phyloP scores from a whole-genome alignment of 2,113 vertebrate genomes.

The Ochotona princeps region DNA sequence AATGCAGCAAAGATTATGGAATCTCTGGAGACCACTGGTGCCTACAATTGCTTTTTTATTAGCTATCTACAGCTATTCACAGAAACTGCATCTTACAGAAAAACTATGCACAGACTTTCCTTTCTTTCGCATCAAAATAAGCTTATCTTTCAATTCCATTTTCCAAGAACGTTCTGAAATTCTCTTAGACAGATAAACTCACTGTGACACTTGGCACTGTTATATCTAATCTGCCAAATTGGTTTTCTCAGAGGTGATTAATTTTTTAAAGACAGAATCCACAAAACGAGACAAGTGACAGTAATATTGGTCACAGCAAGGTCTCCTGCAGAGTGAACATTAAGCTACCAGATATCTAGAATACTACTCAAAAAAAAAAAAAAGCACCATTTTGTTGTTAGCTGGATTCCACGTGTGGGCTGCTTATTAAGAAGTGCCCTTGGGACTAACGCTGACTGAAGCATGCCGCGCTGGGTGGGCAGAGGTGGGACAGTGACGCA shows the following conservation, averaged over 20 bases:
- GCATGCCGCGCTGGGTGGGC: neutral
- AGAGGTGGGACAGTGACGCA: neutral
- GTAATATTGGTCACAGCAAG: neutral
- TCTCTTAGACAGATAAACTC: neutral
- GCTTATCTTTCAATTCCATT: too few relatives aligned
- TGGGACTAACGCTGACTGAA: neutral
- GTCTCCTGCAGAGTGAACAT: neutral
- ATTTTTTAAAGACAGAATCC: neutral
- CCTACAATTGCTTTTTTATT: neutral
- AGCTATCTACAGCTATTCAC: neutral
- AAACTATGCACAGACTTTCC: too few relatives aligned
- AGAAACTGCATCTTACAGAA: neutral
- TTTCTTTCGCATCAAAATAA: too few relatives aligned
- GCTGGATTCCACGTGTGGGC: neutral
- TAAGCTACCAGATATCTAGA: neutral
- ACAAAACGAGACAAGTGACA: neutral
- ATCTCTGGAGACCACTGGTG: neutral
- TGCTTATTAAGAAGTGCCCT: neutral
- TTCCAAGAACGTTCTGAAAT: too few relatives aligned
- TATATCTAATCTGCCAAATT: slow-evolving; percentile 5
- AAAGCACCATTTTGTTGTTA: neutral
- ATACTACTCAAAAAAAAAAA: neutral
- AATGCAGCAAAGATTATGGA: neutral
- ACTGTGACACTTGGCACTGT: neutral
- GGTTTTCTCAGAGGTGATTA: slow-evolving; percentile 9